Evolutionary conservation across 2,797 vertebrate species (phyloP).

Genomic region (Triplophysa yarkandensis): DNA sequence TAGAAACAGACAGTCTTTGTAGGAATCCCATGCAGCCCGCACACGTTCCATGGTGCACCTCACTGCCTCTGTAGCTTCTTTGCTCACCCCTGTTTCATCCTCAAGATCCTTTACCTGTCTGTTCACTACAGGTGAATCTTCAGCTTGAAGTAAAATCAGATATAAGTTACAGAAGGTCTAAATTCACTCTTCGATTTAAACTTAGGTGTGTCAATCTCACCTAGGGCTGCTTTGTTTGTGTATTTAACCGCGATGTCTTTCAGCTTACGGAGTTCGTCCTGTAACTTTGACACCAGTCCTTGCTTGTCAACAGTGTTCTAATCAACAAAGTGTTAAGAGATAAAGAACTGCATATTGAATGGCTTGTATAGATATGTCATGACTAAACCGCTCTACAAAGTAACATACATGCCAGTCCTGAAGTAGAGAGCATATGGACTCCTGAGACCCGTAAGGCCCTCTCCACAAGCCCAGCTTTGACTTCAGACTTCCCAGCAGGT

Average conservation of each 20-base stretch:
- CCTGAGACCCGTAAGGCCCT: constrained; percentile 76
- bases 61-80: constrained; percentile 64
- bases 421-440: constrained; percentile 71
- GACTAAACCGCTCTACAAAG: neutral
- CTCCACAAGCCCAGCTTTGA: constrained; percentile 79
- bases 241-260: constrained; percentile 74
- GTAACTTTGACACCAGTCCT: constrained; percentile 72
- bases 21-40: constrained; percentile 76
- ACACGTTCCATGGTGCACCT: constrained; percentile 74
- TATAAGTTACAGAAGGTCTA: neutral
- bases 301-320: constrained; percentile 83
- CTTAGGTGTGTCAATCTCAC: constrained; percentile 65
- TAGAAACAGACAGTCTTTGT: constrained; percentile 68
- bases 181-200: neutral
- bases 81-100: constrained; percentile 63
- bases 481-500: constrained; percentile 70
- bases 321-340: constrained; percentile 22
- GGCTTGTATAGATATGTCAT: neutral
- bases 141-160: constrained; percentile 62
- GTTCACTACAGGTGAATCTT: constrained; percentile 66
- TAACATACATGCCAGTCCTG: constrained; percentile 83
- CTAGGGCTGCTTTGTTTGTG: constrained; percentile 66
- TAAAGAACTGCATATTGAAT: neutral
- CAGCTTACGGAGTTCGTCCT: constrained; percentile 74
- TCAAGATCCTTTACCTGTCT: constrained; percentile 73